phyloP scores from a whole-genome alignment of 2,888 invertebrate genomes.

The Pseudoips prasinana region DNA sequence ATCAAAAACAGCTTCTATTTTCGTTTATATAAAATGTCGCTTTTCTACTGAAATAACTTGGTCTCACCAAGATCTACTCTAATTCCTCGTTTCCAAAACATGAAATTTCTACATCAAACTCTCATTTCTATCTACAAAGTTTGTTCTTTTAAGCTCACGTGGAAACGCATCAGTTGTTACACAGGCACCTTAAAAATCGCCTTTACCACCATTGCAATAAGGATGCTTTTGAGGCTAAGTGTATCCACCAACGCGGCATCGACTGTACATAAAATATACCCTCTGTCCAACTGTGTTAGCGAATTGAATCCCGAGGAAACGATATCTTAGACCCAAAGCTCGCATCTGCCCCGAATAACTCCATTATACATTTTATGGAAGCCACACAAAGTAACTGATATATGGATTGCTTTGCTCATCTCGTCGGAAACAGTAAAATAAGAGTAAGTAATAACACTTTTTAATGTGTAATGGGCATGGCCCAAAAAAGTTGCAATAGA shows the following conservation, averaged over 20 bases:
- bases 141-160: background rate
- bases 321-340: conserved; percentile 25
- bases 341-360: conserved; percentile 26
- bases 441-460: background rate
- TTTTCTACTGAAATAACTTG: too few species aligned
- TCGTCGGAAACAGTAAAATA: background rate
- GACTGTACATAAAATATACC: conserved; percentile 30
- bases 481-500: conserved; percentile 4
- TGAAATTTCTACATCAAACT: too few species aligned
- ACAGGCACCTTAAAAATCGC: too few species aligned
- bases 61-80: too few species aligned
- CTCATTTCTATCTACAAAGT: background rate
- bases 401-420: conserved; percentile 3
- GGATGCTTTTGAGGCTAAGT: too few species aligned
- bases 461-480: too few species aligned
- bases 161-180: too few species aligned
- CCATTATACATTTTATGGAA: conserved; percentile 21
- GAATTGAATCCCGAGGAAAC: conserved; percentile 33
- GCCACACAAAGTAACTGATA: conserved; percentile 15
- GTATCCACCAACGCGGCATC: too few species aligned
- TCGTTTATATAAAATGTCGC: too few species aligned
- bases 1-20: too few species aligned
- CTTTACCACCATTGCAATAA: too few species aligned
- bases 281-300: conserved; percentile 26
- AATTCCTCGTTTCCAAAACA: too few species aligned